Evolutionary conservation across 2,113 vertebrate genomes (phyloP), one percentile per base, ranked within the genome.

Genomic region (Fukomys damarensis): DNA sequence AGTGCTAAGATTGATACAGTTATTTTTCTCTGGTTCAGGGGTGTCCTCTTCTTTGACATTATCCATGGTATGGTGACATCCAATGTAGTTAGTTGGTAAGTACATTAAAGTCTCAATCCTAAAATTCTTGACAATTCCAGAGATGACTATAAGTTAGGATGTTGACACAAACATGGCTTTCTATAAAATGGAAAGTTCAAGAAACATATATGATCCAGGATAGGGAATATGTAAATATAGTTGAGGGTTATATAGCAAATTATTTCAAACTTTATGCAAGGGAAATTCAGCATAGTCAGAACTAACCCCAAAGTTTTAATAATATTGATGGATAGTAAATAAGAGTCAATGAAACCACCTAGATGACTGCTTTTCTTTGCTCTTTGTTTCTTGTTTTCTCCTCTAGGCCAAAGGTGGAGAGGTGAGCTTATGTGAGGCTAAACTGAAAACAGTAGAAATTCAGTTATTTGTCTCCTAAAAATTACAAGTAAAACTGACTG

Each of bases 251-350:
- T 22, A 8, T 19, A 82, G 32, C 32, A 68, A 91, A 68, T 76
- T 1, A 1, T 58, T 2, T 61, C 63, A 61, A n/a, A 46, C 30
- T 52, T 35, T 38, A 26, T 13, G 20, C 14, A 88, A 58, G 20
- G 16, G 43, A 38, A 10, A 35, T 61, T 17, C 22, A 6, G 2
- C 5, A 0, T 58, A 63, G 16, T 2, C 22, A 92, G 0, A 11
- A 2, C 7, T 10, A 8, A 3, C 5, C 0, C 2, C 54, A n/a
- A n/a, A n/a, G n/a, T n/a, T n/a, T 38, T 43, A 58, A 43, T 79
- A 59, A 86, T 24, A 32, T 1, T 38, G 4, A 30, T 5, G 4
- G 0, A 17, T 20, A 38, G 20, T 35, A 63, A n/a, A 0, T 41
- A 79, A 56, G 10, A 2, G n/a, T 65, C 2, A 76, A 96, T 30